These are phyloP conservation scores for Cephus runcator DNA, from an alignment of 2,888 invertebrate genomes.

Conservation along the genomic window DNA sequence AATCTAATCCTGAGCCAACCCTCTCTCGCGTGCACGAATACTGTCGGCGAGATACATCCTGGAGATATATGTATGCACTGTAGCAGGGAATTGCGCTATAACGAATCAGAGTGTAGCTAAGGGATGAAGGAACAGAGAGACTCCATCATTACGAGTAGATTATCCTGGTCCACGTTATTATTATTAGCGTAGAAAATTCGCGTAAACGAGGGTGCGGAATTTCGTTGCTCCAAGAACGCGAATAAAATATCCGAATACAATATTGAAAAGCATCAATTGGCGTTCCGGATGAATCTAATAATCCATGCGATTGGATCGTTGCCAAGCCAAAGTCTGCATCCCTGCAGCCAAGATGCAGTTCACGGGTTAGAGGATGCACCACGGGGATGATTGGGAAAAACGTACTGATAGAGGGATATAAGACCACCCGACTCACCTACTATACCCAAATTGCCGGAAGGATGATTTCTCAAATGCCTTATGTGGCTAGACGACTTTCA, in stretches of 20 bases:
- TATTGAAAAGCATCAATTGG: constrained; percentile 44
- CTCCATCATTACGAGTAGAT: background rate
- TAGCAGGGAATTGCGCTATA: background rate
- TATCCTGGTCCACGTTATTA: background rate
- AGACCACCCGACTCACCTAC: background rate
- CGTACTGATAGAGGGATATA: background rate
- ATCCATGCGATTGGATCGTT: constrained; percentile 47
- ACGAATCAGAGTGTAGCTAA: background rate
- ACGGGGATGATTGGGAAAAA: background rate
- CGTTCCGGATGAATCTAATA: constrained; percentile 43
- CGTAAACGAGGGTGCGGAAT: constrained; percentile 5
- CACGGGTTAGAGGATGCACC: background rate
- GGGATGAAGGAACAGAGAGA: background rate
- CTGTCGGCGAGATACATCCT: background rate
- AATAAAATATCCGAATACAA: constrained; percentile 31
- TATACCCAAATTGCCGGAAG: background rate
- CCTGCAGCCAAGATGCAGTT: constrained; percentile 29
- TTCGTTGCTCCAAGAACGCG: background rate
- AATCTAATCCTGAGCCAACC: constrained; percentile 21
- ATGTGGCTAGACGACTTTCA: background rate
- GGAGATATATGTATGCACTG: background rate
- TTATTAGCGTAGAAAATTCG: background rate
- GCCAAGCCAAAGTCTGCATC: constrained; percentile 50
- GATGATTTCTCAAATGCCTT: background rate
- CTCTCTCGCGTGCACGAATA: background rate